Conservation (phyloP, 2,797 vertebrate genomes). For the Avahi laniger region DNA sequence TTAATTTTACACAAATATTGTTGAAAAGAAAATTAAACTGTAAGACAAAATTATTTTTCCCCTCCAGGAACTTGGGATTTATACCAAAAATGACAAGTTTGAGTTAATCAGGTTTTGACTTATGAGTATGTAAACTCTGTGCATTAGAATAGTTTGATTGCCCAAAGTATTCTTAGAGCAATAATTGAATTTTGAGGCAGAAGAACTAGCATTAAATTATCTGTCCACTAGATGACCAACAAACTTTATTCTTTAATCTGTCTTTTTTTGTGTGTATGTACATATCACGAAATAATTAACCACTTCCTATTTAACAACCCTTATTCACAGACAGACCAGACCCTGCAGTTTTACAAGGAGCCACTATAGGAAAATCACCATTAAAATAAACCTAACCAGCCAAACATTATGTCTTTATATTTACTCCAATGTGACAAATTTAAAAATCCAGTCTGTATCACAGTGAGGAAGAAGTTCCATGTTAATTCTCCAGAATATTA, state of each 20-base stretch:
- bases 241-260: neutral
- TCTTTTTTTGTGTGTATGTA: neutral
- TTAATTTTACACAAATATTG: conserved; percentile 48
- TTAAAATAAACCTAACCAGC: conserved; percentile 62
- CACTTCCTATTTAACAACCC: conserved; percentile 29
- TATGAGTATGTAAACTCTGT: neutral
- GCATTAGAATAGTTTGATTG: conserved; percentile 10
- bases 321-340: conserved; percentile 52
- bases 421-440: conserved; percentile 79
- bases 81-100: neutral
- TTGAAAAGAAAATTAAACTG: conserved; percentile 53
- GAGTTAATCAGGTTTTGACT: neutral
- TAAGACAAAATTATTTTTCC: conserved; percentile 37
- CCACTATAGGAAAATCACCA: conserved; percentile 64
- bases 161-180: neutral
- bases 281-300: conserved; percentile 42
- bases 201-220: neutral
- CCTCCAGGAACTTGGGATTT: neutral
- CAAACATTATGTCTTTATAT: conserved; percentile 73
- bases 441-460: conserved; percentile 63
- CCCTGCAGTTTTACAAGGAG: conserved; percentile 66
- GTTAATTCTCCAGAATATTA: conserved; percentile 64
- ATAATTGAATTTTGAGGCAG: neutral
- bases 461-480: conserved; percentile 10
- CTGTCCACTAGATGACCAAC: neutral